phyloP scores from a whole-genome alignment of 1,140 invertebrate species.

The Drosophila ercepeae region DNA sequence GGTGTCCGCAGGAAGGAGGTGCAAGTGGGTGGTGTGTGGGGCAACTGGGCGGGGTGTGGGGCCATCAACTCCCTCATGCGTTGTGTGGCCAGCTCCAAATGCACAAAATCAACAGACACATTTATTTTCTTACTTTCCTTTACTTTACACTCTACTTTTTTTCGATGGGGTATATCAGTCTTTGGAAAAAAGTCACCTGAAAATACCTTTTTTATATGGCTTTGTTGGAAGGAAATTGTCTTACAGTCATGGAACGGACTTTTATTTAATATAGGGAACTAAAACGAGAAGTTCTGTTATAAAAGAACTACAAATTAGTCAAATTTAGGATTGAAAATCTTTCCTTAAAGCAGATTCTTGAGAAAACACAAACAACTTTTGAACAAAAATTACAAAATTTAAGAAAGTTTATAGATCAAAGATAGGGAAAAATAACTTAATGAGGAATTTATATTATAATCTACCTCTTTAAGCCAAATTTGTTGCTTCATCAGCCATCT shows the following conservation, averaged over 20 bases:
- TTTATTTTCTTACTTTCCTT: slow-evolving; percentile 46
- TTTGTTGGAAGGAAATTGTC: background rate
- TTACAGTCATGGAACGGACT: background rate
- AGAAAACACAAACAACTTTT: too few species aligned
- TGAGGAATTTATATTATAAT: too few species aligned
- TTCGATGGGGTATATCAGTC: slow-evolving; percentile 16
- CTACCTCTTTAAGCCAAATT: too few species aligned
- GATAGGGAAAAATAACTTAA: too few species aligned
- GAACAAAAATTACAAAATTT: too few species aligned
- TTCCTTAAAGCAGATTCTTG: too few species aligned
- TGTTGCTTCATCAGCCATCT: too few species aligned
- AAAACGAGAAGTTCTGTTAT: too few species aligned
- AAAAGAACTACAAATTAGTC: too few species aligned
- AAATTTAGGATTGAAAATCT: too few species aligned
- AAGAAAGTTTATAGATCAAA: too few species aligned
- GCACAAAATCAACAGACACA: slow-evolving; percentile 69
- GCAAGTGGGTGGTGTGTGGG: background rate
- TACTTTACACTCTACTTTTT: slow-evolving; percentile 3
- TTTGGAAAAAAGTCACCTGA: slow-evolving; percentile 9
- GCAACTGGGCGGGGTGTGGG: slow-evolving; percentile 1
- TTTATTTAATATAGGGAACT: too few species aligned
- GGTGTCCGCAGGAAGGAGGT: background rate
- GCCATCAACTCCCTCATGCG: slow-evolving; percentile 21
- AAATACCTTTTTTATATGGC: background rate
- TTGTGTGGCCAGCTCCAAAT: slow-evolving; percentile 48